A percentile compares a stretch with the other conserved stretches of the same genome.
These are phyloP conservation scores for Drosophila niveifrons DNA, from an alignment of 2,888 invertebrate genomes.

Conservation along the genomic window DNA sequence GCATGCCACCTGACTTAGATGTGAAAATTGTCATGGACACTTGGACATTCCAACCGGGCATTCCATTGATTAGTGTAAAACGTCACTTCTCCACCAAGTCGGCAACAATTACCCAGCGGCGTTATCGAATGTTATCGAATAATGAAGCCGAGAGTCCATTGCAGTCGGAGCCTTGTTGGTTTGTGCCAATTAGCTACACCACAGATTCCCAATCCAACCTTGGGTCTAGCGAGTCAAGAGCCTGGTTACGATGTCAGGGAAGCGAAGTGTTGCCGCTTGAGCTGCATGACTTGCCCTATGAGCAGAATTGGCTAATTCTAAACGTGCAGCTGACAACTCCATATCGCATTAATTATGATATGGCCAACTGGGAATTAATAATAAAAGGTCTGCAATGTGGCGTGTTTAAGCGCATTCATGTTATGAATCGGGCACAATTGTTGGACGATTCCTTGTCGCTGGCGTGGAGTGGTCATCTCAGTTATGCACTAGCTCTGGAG, in stretches of 20 bases:
- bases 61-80: slow-evolving; percentile 89
- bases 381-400: slow-evolving; percentile 86
- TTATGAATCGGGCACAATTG: slow-evolving; percentile 92
- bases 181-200: slow-evolving; percentile 88
- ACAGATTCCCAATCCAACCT: slow-evolving; percentile 85
- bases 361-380: slow-evolving; percentile 90
- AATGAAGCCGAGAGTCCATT: not conserved
- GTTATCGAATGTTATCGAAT: slow-evolving; percentile 75
- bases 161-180: slow-evolving; percentile 86
- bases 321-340: slow-evolving; percentile 90
- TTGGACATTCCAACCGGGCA: slow-evolving; percentile 94
- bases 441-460: slow-evolving; percentile 91
- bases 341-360: slow-evolving; percentile 92
- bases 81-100: slow-evolving; percentile 87
- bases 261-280: slow-evolving; percentile 31
- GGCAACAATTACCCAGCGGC: slow-evolving; percentile 87
- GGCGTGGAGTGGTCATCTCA: slow-evolving; percentile 88
- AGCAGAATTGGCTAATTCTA: slow-evolving; percentile 89
- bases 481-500: slow-evolving; percentile 88
- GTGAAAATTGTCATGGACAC: slow-evolving; percentile 92
- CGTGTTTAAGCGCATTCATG: slow-evolving; percentile 87
- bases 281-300: slow-evolving; percentile 82
- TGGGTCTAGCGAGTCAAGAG: slow-evolving; percentile 85
- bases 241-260: slow-evolving; percentile 86
- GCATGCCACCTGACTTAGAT: slow-evolving; percentile 86